Evolutionary conservation across 2,113 vertebrate species (phyloP), one percentile per base, ranked within the genome.

Genomic region (Cyprinus carpio): DNA sequence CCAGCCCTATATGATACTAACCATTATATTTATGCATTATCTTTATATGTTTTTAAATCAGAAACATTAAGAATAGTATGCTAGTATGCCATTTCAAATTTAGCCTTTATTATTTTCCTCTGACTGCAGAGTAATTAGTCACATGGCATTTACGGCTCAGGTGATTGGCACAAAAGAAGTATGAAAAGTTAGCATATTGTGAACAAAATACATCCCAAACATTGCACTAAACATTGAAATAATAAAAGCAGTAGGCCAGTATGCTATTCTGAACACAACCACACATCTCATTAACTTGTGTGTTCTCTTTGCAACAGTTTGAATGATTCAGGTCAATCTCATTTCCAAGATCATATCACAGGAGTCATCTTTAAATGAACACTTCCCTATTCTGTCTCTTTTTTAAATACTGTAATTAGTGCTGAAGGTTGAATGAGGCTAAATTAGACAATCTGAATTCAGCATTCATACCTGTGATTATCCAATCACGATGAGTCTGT

Each of bases 401-500:
- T 67, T 67, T 64, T 31, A 67, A 65, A 67, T n/a, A 34, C 64
- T 69, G 64, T 51, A 69, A 54, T 82, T 34, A 69, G 15, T 1
- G 62, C 27, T 31, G 20, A 13, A 69, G 43, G 46, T 13, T 69
- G 64, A 82, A 51, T 67, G 40, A n/a, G 43, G 46, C 46, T 34
- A 13, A 49, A 82, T 82, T 34, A 69, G 46, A 51, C 20, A 1
- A 82, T 54, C 46, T 31, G 62, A 18, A 34, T 69, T 31, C 27
- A 13, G 80, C 58, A 65, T 65, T 43, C 7, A 65, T 23, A 81
- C 64, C 43, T 82, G 80, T 49, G 62, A 82, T 69, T 82, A 72
- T 29, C 81, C 81, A 83, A 72, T 83, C 81, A 83, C 6, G 15
- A 20, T 2, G 7, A 56, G 51, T 18, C 65, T 58, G 67, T 72